Base-by-base conservation (phyloP, 2,113 vertebrate genomes). In the Hucho hucho region DNA sequence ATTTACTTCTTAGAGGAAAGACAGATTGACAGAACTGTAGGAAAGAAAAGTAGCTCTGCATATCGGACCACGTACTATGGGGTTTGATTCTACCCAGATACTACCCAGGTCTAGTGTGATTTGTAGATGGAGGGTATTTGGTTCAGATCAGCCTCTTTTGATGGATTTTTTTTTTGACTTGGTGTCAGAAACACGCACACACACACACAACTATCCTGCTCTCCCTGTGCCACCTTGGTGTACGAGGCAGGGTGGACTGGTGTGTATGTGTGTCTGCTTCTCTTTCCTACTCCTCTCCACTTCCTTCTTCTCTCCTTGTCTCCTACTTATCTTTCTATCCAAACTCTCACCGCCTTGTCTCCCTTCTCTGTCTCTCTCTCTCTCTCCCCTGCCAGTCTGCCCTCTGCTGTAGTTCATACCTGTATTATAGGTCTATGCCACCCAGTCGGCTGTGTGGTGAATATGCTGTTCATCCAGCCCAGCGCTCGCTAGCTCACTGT, bases 361-460 rank as follows among this genome's bases (percentile, higher is more conserved):
- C 28, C 46, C 32, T 47, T 2, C 61, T 43, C 16, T 18, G 28
- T 64, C 43, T 69, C 20, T 25, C 26, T 20, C 29, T 26, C 56
- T 75, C 37, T 0, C 63, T 29, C 2, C 26, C 13, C 32, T 69
- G 37, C 66, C 32, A 69, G 66, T 69, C 66, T 14, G 16, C 14
- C 14, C 46, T 53, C 32, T 74, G 64, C 0, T 25, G 24, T 28
- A 56, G 18, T 43, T 43, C 37, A 12, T 43, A 3, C 2, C 37
- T 43, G 37, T 43, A 43, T 43, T 43, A 3, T 11, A 43, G 37
- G 2, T 14, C 13, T 13, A 67, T 80, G 76, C 87, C 84, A 85
- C 84, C 87, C 84, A 86, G 83, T 83, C 81, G 72, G 81, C 71
- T 75, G 68, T 61, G 28, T 16, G 1, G 76, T 70, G 70, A 69